Percentiles rank a stretch among this genome's conserved stretches.
These are phyloP conservation scores for Sander vitreus DNA, from an alignment of 2,113 vertebrate species.

Conservation along the genomic window DNA sequence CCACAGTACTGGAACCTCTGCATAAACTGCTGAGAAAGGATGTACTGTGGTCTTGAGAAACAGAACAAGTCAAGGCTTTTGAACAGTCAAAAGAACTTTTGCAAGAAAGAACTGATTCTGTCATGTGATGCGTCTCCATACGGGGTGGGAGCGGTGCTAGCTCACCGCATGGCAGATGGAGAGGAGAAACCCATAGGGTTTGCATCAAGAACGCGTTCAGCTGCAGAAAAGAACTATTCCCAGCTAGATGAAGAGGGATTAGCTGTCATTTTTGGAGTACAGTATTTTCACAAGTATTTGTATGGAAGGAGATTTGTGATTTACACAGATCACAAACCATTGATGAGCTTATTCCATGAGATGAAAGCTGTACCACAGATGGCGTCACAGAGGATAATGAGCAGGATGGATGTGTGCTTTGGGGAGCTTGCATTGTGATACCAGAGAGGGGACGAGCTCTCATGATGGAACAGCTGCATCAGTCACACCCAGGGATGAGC, in stretches of 20 bases:
- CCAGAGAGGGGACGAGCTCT: neutral
- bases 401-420: neutral
- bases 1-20: neutral
- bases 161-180: neutral
- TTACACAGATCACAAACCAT: slow-evolving; percentile 35
- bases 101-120: no score
- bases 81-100: neutral
- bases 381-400: neutral
- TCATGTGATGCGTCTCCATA: neutral
- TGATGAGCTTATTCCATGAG: slow-evolving; percentile 23
- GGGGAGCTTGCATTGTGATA: neutral
- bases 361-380: neutral
- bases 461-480: slow-evolving; percentile 1
- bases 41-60: neutral
- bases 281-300: slow-evolving; percentile 40
- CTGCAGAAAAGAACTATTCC: neutral
- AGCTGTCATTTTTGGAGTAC: slow-evolving; percentile 19
- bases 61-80: neutral
- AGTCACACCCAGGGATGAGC: slow-evolving; percentile 23
- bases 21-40: neutral
- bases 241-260: neutral
- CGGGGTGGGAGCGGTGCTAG: neutral
- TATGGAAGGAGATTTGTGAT: slow-evolving; percentile 32
- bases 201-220: neutral
- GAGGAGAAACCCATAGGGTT: neutral